Evolutionary conservation across 2,113 vertebrate species (phyloP), one percentile per base, ranked within the genome.

Genomic region (Aleadryas rufinucha): DNA sequence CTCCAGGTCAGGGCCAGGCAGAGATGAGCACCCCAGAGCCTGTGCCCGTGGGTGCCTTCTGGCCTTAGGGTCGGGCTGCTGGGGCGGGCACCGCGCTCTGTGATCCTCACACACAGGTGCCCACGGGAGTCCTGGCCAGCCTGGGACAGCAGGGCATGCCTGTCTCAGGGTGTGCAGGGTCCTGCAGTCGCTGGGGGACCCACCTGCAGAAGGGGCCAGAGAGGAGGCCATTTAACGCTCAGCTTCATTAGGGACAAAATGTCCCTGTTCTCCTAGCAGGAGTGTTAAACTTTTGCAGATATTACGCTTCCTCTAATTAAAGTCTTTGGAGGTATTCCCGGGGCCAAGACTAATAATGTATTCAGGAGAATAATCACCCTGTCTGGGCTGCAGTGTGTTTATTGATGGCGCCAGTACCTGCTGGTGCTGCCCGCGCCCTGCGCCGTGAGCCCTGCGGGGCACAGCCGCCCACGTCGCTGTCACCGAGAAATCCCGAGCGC

Each of bases 381-480:
- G 20, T 83, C 79, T 90, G 91, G 76, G 63, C 64, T 28, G 74
- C 93, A 63, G 87, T 18, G 6, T 17, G 93, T 70, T 95, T 92
- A 93, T 95, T 92, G 84, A 93, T 98, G 98, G 97, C 64, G 89
- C 95, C 39, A 84, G 96, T 88, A 87, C 90, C 98, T 97, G 98
- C 97, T 96, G 97, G 97, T 95, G 92, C 98, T 98, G 97, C 93
- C 98, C 98, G 97, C 84, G 93, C 97, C 96, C 88, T 84, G 71
- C 83, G 16, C 84, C 72, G 2, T 1, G 19, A 93, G 97, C 97
- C 97, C 98, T 98, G 97, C 97, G 50, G 98, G 93, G 98, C 98
- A 96, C 94, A 91, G 97, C 98, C 95, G 97, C 97, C 97, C 97
- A 98, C 97, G 94, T 95, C 97, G 97, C 97, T 98, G 97, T 97